A percentile compares a stretch with the other conserved stretches of the same genome.
These are phyloP conservation scores for Bhutanitis thaidina DNA, from an alignment of 2,888 invertebrate genomes.

Conservation along the genomic window DNA sequence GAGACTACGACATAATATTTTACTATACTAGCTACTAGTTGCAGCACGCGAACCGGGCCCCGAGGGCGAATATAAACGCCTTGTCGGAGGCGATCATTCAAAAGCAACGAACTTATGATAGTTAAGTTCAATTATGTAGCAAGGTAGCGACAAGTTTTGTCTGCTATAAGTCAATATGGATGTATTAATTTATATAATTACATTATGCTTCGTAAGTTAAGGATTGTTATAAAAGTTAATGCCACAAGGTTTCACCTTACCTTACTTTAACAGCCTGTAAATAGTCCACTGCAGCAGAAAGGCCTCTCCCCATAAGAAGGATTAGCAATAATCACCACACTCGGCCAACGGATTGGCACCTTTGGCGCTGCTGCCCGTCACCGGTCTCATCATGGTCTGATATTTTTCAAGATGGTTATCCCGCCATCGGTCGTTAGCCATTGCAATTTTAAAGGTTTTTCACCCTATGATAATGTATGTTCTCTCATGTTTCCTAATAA, in stretches of 20 bases:
- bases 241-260: not conserved
- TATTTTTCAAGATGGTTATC: no score
- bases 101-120: conserved; percentile 15
- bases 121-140: conserved; percentile 20
- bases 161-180: conserved; percentile 1
- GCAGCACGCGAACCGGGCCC: conserved; percentile 15
- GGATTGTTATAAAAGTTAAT: not conserved
- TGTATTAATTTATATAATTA: conserved; percentile 18
- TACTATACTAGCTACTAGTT: conserved; percentile 9
- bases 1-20: conserved; percentile 17
- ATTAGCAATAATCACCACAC: no score
- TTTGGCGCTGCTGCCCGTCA: no score
- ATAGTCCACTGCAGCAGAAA: no score
- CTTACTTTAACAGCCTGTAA: no score
- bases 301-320: no score
- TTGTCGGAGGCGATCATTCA: conserved; percentile 15
- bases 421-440: no score
- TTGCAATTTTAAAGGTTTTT: no score
- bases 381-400: no score
- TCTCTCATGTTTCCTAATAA: no score
- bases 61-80: conserved; percentile 16
- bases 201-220: not conserved
- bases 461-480: no score
- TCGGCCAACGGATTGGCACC: no score
- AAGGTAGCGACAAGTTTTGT: conserved; percentile 17